These are phyloP conservation scores for Salvelinus fontinalis DNA, from an alignment of 2,113 vertebrate species.

Conservation along the genomic window DNA sequence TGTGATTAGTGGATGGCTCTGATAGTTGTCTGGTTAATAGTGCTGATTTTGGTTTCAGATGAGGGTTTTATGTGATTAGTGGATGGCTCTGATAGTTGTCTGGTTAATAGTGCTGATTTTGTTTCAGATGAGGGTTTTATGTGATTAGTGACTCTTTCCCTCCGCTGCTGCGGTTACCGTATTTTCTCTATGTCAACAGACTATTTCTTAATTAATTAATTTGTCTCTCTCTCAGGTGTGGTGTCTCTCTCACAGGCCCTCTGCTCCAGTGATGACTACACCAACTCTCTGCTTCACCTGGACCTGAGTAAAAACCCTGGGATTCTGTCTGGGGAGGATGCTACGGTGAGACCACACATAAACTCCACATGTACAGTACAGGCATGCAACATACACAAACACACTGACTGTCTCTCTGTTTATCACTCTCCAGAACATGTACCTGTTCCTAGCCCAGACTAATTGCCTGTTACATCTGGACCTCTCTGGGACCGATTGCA, in stretches of 20 bases:
- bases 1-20: background rate
- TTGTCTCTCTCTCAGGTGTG: constrained; percentile 71
- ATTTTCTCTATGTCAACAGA: background rate
- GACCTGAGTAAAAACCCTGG: constrained; percentile 89
- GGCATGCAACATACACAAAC: background rate
- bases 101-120: background rate
- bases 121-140: background rate
- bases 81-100: background rate
- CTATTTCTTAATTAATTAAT: background rate
- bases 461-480: constrained; percentile 88
- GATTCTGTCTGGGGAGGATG: constrained; percentile 85
- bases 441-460: constrained; percentile 87
- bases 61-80: background rate
- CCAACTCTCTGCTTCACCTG: constrained; percentile 85
- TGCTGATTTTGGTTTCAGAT: background rate
- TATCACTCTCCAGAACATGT: constrained; percentile 76
- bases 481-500: constrained; percentile 85
- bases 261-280: constrained; percentile 85
- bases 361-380: background rate
- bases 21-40: background rate
- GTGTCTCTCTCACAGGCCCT: constrained; percentile 86
- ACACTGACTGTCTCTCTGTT: constrained; percentile 10
- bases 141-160: background rate
- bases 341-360: constrained; percentile 75
- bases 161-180: background rate